A percentile compares a stretch with the other conserved stretches of the same genome.
Conservation (phyloP, 2,888 invertebrate species). For the Ormyrus labotus region DNA sequence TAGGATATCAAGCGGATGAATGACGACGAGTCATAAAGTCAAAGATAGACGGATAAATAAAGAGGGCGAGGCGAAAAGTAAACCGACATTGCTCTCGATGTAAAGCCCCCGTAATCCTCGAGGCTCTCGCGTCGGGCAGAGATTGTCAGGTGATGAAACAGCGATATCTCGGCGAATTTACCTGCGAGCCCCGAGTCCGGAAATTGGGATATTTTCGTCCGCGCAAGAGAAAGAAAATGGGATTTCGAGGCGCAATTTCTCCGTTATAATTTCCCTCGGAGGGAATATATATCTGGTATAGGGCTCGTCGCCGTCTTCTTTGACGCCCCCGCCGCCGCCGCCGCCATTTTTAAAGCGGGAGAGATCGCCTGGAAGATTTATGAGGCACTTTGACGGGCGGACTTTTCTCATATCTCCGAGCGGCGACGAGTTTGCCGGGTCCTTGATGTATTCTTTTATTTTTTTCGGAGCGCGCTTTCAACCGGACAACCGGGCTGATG, state of each 20-base stretch:
- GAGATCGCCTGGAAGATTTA: conserved; percentile 47
- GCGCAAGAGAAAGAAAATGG: conserved; percentile 45
- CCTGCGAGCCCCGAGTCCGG: conserved; percentile 33
- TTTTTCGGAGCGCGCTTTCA: not conserved
- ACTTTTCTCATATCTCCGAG: conserved; percentile 51
- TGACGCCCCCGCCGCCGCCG: conserved; percentile 28
- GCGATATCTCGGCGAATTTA: conserved; percentile 48
- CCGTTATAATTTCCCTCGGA: conserved; percentile 53
- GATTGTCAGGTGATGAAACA: conserved; percentile 54
- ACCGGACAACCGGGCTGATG: not conserved
- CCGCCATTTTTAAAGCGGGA: not conserved
- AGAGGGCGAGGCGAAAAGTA: not conserved
- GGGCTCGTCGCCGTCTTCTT: not conserved
- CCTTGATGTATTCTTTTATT: conserved; percentile 36
- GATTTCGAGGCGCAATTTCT: conserved; percentile 50
- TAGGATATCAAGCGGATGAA: conserved; percentile 30
- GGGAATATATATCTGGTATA: not conserved
- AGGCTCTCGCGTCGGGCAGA: conserved; percentile 34
- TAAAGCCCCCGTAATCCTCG: not conserved
- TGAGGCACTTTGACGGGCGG: conserved; percentile 55
- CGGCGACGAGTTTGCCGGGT: conserved; percentile 30
- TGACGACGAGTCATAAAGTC: no score
- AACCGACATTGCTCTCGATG: not conserved
- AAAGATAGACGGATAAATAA: no score
- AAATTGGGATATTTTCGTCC: conserved; percentile 51